Evolutionary conservation across 2,888 invertebrate species (phyloP).

Genomic region (Cheilosia grossa): DNA sequence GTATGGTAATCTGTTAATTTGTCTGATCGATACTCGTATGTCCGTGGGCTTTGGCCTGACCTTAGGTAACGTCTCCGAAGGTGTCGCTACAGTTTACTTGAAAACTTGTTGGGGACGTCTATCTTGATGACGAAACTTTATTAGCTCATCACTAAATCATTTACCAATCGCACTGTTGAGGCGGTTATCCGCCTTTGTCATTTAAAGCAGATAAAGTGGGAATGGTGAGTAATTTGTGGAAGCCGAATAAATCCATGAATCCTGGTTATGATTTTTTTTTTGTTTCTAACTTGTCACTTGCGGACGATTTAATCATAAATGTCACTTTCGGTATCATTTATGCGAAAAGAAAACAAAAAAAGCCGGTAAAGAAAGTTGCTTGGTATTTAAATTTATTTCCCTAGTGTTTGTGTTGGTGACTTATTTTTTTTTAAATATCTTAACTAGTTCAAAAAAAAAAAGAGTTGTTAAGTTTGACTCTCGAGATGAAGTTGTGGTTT

Average conservation of each 20-base stretch:
- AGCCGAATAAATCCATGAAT: background rate
- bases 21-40: conserved; percentile 47
- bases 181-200: no score
- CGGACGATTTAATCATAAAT: background rate
- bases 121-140: no score
- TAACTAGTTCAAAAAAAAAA: background rate
- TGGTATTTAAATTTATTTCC: conserved; percentile 7
- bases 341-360: background rate
- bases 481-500: no score
- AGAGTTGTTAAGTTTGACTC: background rate
- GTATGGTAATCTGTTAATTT: conserved; percentile 54
- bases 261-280: background rate
- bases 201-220: no score
- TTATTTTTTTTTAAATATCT: conserved; percentile 1
- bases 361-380: conserved; percentile 13
- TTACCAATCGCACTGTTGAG: no score
- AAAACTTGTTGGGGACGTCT: background rate
- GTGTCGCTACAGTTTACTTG: background rate
- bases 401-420: background rate
- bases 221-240: background rate
- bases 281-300: background rate
- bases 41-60: conserved; percentile 2
- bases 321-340: conserved; percentile 9
- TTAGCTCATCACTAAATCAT: no score
- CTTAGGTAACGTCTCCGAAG: conserved; percentile 21